A percentile compares a stretch with the other conserved stretches of the same genome.
Evolutionary conservation across 2,797 vertebrate species (phyloP).

Genomic region (Gambelia wislizenii): DNA sequence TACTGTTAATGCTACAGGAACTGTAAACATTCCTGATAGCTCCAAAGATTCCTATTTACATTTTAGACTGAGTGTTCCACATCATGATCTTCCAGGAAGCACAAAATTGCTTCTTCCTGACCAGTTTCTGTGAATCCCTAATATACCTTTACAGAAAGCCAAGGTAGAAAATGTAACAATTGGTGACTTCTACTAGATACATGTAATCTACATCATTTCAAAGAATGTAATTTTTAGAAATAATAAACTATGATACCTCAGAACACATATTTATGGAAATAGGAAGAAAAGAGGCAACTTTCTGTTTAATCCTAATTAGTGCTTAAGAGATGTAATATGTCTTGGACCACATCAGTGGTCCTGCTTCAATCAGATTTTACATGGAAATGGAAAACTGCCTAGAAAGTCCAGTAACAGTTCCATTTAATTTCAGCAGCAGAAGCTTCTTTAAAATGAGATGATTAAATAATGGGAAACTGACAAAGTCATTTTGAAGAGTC

Average conservation of each 20-base stretch:
- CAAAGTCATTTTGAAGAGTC: background rate
- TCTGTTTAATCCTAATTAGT: background rate
- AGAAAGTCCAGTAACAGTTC: background rate
- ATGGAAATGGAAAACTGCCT: background rate
- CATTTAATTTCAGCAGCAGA: too few species aligned
- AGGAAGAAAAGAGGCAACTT: background rate
- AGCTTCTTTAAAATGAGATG: background rate
- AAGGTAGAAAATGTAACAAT: background rate
- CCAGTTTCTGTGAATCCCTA: background rate
- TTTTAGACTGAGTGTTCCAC: background rate
- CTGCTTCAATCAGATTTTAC: background rate
- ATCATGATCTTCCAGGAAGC: background rate
- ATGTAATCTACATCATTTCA: background rate
- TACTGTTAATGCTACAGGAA: background rate
- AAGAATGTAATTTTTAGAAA: background rate
- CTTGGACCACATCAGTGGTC: background rate
- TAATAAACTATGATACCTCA: background rate
- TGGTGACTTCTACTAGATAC: background rate
- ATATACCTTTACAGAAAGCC: background rate
- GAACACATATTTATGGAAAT: background rate
- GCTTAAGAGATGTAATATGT: background rate
- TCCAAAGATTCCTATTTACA: background rate
- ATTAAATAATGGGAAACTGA: background rate
- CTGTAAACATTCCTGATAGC: conserved; percentile 6
- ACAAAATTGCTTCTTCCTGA: background rate